These are phyloP conservation scores for Enteromius argenteus DNA, from an alignment of 2,797 vertebrate species.

Conservation along the genomic window DNA sequence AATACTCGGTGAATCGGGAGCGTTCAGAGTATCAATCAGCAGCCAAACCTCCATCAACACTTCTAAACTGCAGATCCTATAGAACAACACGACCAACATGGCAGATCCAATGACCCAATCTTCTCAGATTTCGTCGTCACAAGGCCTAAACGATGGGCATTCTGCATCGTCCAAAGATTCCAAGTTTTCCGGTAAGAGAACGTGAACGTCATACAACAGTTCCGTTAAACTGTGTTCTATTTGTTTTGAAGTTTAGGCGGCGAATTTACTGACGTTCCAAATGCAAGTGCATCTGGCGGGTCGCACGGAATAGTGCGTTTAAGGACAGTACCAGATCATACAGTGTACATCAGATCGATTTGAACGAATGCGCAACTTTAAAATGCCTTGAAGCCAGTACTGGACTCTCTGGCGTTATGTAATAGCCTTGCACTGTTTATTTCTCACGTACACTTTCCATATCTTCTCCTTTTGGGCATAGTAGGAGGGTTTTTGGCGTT, in stretches of 20 bases:
- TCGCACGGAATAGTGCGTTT: not conserved
- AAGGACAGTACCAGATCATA: not conserved
- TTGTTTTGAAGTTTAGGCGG: not conserved
- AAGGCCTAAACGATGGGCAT: conserved; percentile 79
- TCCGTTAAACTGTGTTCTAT: not conserved
- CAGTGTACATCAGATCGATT: not conserved
- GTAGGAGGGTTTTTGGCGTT: not conserved
- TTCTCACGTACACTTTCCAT: conserved; percentile 36
- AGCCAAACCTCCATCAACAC: not conserved
- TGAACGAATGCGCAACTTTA: not conserved
- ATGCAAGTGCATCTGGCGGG: not conserved
- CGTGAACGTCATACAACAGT: not conserved
- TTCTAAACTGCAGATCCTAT: not conserved
- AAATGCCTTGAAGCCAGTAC: not conserved
- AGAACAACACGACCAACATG: conserved; percentile 71
- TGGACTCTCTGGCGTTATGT: conserved; percentile 3
- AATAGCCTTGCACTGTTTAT: conserved; percentile 15
- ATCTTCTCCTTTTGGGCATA: conserved; percentile 10
- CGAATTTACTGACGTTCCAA: not conserved
- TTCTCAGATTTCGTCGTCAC: conserved; percentile 82
- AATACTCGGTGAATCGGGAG: conserved; percentile 63
- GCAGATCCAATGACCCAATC: conserved; percentile 81
- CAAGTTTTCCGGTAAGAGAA: conserved; percentile 81
- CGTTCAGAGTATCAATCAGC: conserved; percentile 18
- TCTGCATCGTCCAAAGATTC: conserved; percentile 77